Evolutionary conservation across 2,113 vertebrate species (phyloP).

Genomic region (Rhegmatorhina hoffmannsi): DNA sequence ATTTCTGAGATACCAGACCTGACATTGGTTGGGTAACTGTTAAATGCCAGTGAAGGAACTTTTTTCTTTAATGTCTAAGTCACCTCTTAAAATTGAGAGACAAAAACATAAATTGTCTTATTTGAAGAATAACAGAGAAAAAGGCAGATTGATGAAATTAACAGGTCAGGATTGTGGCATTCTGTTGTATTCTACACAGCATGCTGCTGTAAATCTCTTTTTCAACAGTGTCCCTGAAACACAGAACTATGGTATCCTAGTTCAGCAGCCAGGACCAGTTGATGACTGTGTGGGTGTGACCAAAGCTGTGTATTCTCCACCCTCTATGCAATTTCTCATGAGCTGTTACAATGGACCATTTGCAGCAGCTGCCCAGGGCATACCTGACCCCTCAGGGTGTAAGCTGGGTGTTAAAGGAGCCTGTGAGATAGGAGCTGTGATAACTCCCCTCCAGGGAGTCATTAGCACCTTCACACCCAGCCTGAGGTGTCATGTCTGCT

Average conservation of each 20-base stretch:
- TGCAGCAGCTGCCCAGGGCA: too few species aligned
- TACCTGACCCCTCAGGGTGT: too few species aligned
- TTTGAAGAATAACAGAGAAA: neutral
- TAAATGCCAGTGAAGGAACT: neutral
- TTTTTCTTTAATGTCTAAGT: neutral
- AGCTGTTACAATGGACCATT: too few species aligned
- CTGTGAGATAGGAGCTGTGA: too few species aligned
- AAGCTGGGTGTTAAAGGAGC: too few species aligned
- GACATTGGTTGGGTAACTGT: neutral
- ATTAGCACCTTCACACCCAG: too few species aligned
- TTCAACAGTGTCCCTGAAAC: neutral
- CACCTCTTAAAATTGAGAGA: neutral
- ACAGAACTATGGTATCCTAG: neutral
- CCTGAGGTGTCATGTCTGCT: too few species aligned
- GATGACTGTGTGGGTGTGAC: too few species aligned
- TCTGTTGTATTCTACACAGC: neutral
- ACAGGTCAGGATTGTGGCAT: neutral
- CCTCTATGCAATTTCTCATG: too few species aligned
- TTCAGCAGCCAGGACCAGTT: too few species aligned
- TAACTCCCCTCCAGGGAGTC: too few species aligned
- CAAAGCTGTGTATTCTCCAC: too few species aligned
- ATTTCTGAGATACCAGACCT: neutral
- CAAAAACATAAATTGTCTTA: neutral
- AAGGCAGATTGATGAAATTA: neutral
- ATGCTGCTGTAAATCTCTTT: neutral